A percentile compares a stretch with the other conserved stretches of the same genome.
phyloP scores from a whole-genome alignment of 92 coral and sea anemone species.

The Epizoanthus illoricatus region DNA sequence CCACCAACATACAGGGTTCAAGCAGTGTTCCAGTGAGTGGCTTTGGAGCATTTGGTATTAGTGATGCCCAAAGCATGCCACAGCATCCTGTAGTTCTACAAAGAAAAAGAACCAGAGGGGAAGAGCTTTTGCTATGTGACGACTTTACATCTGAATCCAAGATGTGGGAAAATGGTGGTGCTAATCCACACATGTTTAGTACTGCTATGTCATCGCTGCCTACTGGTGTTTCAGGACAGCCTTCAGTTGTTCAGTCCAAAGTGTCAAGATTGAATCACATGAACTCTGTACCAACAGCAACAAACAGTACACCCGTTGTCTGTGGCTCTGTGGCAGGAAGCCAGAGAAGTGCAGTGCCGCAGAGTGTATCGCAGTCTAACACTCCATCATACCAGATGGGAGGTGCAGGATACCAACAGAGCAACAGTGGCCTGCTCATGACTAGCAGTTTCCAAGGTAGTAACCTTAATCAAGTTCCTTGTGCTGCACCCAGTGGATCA shows the following conservation, averaged over 20 bases:
- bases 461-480: slow-evolving; percentile 13
- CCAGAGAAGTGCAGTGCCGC: background rate
- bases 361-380: slow-evolving; percentile 12
- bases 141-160: background rate
- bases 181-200: background rate
- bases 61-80: slow-evolving; percentile 7
- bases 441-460: slow-evolving; percentile 11
- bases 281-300: slow-evolving; percentile 17
- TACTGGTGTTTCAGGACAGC: background rate
- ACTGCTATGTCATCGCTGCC: background rate
- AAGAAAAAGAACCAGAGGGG: slow-evolving; percentile 14
- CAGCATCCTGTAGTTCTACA: background rate
- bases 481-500: background rate
- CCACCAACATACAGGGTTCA: background rate
- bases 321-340: background rate
- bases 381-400: slow-evolving; percentile 2
- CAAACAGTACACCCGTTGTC: slow-evolving; percentile 13
- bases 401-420: slow-evolving; percentile 7
- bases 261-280: slow-evolving; percentile 39
- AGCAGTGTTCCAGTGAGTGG: background rate
- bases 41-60: background rate
- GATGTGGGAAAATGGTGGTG: background rate
- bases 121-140: background rate
- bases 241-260: slow-evolving; percentile 9
- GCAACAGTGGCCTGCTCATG: slow-evolving; percentile 14